Evolutionary conservation across 2,797 vertebrate genomes (phyloP).

Genomic region (Xiphorhynchus erythropygius): DNA sequence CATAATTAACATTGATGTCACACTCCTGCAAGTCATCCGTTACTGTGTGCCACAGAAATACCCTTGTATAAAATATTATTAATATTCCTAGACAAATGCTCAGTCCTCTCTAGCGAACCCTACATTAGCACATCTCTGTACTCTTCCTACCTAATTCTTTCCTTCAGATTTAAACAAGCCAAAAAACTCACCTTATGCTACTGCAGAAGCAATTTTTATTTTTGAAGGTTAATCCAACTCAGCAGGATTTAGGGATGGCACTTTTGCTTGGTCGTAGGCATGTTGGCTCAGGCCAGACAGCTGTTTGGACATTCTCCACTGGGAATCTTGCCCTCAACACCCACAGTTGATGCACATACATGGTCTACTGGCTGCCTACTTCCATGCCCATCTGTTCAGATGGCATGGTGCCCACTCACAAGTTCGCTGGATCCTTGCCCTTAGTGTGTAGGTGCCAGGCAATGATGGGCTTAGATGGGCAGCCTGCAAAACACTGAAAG

Average conservation of each 20-base stretch:
- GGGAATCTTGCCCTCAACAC: conserved; percentile 86
- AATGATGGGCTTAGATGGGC: conserved; percentile 85
- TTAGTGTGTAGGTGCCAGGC: conserved; percentile 83
- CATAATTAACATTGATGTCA: conserved; percentile 46
- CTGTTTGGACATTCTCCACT: conserved; percentile 85
- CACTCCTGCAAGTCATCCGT: conserved; percentile 61
- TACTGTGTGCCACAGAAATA: conserved; percentile 42
- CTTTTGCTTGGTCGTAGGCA: conserved; percentile 81
- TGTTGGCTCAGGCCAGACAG: conserved; percentile 85
- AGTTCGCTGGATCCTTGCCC: conserved; percentile 85
- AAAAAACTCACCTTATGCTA: conserved; percentile 80
- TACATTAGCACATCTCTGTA: conserved; percentile 1
- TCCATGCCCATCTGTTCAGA: conserved; percentile 85
- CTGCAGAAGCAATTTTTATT: conserved; percentile 78
- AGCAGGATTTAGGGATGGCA: conserved; percentile 83
- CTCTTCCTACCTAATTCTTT: conserved; percentile 50
- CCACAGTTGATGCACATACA: conserved; percentile 85
- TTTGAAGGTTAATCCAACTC: conserved; percentile 85
- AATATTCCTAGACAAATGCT: conserved; percentile 18
- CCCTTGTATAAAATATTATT: conserved; percentile 34
- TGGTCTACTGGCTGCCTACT: conserved; percentile 86
- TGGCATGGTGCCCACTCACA: conserved; percentile 84
- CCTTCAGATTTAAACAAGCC: conserved; percentile 59
- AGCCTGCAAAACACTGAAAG: conserved; percentile 82
- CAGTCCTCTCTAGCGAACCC: neutral